A percentile compares a stretch with the other conserved stretches of the same genome.
These are phyloP conservation scores for Scalopus aquaticus DNA, from an alignment of 2,113 vertebrate genomes.

Conservation along the genomic window DNA sequence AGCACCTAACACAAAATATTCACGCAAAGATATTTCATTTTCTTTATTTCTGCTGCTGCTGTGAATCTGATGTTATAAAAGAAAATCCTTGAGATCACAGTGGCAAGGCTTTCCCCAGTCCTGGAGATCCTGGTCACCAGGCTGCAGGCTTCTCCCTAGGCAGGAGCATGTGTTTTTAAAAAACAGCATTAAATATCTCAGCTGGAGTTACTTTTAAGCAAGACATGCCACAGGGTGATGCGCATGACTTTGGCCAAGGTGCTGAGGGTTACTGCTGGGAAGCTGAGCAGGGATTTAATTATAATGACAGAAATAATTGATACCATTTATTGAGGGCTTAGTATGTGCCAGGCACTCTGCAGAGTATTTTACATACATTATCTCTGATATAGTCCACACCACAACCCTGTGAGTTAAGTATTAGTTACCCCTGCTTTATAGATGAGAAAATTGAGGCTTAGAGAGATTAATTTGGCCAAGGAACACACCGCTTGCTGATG, in stretches of 20 bases:
- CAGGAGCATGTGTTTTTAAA: not conserved
- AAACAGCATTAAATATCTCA: not conserved
- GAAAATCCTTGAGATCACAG: not conserved
- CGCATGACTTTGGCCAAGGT: not conserved
- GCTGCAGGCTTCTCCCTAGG: not conserved
- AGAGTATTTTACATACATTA: not conserved
- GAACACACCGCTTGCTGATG: not conserved
- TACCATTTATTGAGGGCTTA: not conserved
- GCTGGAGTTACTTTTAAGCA: not conserved
- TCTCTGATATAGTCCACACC: not conserved
- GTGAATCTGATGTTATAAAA: not conserved
- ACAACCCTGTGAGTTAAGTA: not conserved
- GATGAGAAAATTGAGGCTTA: conserved; percentile 53
- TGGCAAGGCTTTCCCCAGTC: not conserved
- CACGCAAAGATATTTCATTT: not conserved
- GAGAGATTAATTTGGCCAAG: not conserved
- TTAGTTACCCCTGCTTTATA: not conserved
- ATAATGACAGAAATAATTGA: conserved; percentile 24
- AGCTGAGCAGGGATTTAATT: not conserved
- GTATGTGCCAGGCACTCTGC: not conserved
- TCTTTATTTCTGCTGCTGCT: not conserved
- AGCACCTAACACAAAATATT: not conserved
- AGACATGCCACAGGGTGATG: not conserved
- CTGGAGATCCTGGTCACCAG: not conserved
- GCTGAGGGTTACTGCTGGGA: conserved; percentile 34